Conservation (phyloP, 2,113 vertebrate species). For the Oxygymnocypris stewartii region DNA sequence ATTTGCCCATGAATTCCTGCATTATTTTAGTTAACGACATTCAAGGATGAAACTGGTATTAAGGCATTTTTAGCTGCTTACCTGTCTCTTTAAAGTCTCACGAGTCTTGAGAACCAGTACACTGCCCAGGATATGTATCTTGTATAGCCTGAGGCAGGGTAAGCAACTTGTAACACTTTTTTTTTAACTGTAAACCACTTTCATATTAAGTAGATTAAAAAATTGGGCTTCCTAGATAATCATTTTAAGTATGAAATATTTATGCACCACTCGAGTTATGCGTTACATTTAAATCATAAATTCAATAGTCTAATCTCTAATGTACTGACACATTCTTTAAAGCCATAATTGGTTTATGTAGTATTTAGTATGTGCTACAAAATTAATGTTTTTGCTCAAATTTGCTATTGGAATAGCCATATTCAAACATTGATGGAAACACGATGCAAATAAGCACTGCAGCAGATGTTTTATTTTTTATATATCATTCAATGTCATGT, state of each 20-base stretch:
- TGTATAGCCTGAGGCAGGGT: background rate
- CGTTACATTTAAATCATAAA: background rate
- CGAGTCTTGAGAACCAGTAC: background rate
- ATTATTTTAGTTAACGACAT: background rate
- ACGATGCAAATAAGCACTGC: background rate
- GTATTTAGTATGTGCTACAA: background rate
- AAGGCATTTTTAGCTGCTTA: background rate
- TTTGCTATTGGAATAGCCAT: background rate
- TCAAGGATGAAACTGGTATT: background rate
- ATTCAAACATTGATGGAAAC: background rate
- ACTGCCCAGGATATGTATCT: background rate
- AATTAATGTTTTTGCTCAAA: background rate
- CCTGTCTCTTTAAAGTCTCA: no score
- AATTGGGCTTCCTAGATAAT: background rate
- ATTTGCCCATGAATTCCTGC: background rate
- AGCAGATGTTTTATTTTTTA: slow-evolving; percentile 48
- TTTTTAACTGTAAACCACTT: background rate
- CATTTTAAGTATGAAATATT: background rate
- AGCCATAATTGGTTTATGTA: background rate
- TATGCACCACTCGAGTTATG: background rate
- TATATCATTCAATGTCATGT: slow-evolving; percentile 55
- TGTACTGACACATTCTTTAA: background rate
- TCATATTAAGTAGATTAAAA: background rate
- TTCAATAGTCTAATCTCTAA: background rate
- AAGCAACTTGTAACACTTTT: background rate